Evolutionary conservation across 2,888 invertebrate genomes (phyloP).

Genomic region (Drosophila nigricruria): DNA sequence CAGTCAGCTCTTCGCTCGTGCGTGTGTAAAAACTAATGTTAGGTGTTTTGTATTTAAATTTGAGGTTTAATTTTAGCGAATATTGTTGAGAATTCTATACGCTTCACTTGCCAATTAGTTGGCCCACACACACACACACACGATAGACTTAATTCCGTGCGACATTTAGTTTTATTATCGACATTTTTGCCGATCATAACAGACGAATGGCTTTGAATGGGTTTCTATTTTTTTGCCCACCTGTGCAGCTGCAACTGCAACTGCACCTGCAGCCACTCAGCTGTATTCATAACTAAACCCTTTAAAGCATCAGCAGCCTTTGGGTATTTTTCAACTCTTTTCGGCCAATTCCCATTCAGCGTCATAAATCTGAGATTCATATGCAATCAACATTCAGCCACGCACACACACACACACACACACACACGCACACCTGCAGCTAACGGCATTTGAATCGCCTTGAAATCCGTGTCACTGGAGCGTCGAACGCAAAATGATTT

Average conservation of each 20-base stretch:
- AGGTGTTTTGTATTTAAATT: neutral
- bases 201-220: conserved; percentile 5
- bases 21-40: neutral
- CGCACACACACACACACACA: neutral
- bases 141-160: neutral
- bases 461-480: conserved; percentile 59
- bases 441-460: conserved; percentile 42
- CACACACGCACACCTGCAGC: conserved; percentile 4
- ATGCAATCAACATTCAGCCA: conserved; percentile 1
- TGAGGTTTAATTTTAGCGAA: conserved; percentile 8
- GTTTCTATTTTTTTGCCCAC: neutral
- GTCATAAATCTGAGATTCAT: conserved; percentile 10
- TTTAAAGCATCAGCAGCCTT: neutral
- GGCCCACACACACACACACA: neutral
- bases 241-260: neutral
- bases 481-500: conserved; percentile 50
- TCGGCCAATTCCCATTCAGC: conserved; percentile 14
- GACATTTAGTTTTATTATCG: conserved; percentile 1
- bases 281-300: neutral
- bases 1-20: conserved; percentile 8
- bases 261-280: neutral
- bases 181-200: conserved; percentile 13
- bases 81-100: conserved; percentile 1
- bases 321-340: neutral
- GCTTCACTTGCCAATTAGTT: conserved; percentile 17